Conservation (phyloP, 2,888 invertebrate species). For the Dryobota labecula region DNA sequence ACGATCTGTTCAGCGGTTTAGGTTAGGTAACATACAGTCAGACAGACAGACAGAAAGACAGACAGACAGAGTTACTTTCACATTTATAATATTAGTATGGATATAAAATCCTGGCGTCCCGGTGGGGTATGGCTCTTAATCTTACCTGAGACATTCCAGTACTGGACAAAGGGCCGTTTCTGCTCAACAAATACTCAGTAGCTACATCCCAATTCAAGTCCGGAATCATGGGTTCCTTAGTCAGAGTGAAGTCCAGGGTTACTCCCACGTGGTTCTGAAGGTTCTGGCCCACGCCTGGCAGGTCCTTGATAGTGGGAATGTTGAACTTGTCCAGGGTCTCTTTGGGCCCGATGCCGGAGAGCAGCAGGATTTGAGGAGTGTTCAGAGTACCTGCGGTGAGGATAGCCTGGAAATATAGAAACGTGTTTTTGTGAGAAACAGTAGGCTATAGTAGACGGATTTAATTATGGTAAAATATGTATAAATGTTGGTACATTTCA, state of each 20-base stretch:
- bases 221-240: slow-evolving; percentile 86
- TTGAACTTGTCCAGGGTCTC: slow-evolving; percentile 90
- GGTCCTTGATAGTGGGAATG: slow-evolving; percentile 90
- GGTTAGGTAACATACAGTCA: too few species aligned
- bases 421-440: not conserved
- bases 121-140: too few species aligned
- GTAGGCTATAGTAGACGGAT: not conserved
- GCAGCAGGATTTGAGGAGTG: slow-evolving; percentile 92
- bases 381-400: slow-evolving; percentile 92
- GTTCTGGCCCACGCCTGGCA: slow-evolving; percentile 93
- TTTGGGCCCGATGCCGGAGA: slow-evolving; percentile 92
- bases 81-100: too few species aligned
- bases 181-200: slow-evolving; percentile 91
- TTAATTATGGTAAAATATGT: not conserved
- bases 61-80: too few species aligned
- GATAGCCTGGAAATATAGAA: slow-evolving; percentile 82
- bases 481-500: too few species aligned
- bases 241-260: slow-evolving; percentile 89
- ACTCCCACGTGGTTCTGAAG: slow-evolving; percentile 93
- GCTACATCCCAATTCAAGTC: slow-evolving; percentile 92
- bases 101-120: too few species aligned
- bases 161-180: slow-evolving; percentile 91
- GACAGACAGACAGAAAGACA: too few species aligned
- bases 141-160: slow-evolving; percentile 92
- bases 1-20: too few species aligned